Conservation (phyloP, 2,113 vertebrate genomes). For the Psilopsiagon aymara region DNA sequence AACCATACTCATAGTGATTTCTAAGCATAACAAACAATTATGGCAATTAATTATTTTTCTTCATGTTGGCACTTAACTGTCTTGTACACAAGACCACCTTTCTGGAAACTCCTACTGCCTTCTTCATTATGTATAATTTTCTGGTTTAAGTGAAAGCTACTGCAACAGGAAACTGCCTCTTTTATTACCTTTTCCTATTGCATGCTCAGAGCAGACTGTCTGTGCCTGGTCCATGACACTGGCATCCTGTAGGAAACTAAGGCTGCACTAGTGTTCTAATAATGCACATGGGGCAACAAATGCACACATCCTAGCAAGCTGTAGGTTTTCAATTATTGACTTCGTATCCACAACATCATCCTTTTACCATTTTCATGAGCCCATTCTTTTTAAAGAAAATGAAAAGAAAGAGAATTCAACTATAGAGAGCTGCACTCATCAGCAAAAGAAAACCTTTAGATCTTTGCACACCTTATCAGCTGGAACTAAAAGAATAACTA, state of each 20-base stretch:
- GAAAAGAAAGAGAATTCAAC: background rate
- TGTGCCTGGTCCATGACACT: background rate
- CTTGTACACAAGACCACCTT: background rate
- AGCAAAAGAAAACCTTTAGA: background rate
- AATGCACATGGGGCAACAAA: background rate
- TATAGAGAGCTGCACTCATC: background rate
- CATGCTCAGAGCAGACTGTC: background rate
- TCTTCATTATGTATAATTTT: background rate
- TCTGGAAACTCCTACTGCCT: background rate
- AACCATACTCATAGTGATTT: background rate
- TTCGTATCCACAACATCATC: background rate
- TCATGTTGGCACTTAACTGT: background rate
- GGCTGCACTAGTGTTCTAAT: background rate
- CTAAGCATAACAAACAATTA: background rate
- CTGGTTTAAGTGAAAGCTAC: background rate
- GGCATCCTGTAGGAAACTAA: background rate
- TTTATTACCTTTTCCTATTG: background rate
- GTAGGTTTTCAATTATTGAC: background rate
- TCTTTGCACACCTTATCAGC: slow-evolving; percentile 15
- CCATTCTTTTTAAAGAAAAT: background rate
- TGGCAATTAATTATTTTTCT: background rate
- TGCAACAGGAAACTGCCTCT: background rate
- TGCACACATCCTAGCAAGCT: background rate
- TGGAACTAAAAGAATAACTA: background rate
- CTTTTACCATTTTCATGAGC: background rate